Conservation (phyloP, 2,797 vertebrate genomes). For the Alfaro cultratus region DNA sequence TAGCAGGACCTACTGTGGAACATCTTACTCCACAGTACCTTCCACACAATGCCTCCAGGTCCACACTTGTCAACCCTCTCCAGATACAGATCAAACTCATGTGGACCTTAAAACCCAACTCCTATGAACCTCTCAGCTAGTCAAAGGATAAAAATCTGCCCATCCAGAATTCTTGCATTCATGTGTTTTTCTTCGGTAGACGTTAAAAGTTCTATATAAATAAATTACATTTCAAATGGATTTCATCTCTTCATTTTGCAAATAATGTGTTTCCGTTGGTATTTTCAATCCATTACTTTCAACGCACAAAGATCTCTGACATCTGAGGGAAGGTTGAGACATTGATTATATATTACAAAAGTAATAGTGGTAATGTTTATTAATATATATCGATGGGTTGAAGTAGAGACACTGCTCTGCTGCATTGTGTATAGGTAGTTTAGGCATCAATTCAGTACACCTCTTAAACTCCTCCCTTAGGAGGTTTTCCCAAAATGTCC, state of each 20-base stretch:
- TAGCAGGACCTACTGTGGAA: not conserved
- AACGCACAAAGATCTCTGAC: not conserved
- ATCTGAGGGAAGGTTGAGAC: not conserved
- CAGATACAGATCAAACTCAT: not conserved
- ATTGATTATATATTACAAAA: too few relatives aligned
- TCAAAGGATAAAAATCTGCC: not conserved
- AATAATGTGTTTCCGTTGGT: not conserved
- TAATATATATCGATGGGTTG: not conserved
- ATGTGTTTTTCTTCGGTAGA: not conserved
- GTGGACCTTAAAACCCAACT: not conserved
- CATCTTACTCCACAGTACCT: not conserved
- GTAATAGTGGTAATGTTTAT: too few relatives aligned
- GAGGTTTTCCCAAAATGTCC: not conserved
- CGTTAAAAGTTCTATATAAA: not conserved
- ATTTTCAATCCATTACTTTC: not conserved
- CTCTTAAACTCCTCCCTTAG: not conserved
- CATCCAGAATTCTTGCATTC: not conserved
- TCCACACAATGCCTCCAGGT: not conserved
- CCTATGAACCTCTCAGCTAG: not conserved
- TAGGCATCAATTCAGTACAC: not conserved
- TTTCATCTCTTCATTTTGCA: not conserved
- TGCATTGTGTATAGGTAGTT: not conserved
- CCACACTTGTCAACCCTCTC: not conserved
- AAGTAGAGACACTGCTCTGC: not conserved
- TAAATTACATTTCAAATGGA: not conserved